Percentiles rank a stretch among this genome's conserved stretches.
These are phyloP conservation scores for Cotesia typhae DNA, from an alignment of 1,140 invertebrate genomes.

Conservation along the genomic window DNA sequence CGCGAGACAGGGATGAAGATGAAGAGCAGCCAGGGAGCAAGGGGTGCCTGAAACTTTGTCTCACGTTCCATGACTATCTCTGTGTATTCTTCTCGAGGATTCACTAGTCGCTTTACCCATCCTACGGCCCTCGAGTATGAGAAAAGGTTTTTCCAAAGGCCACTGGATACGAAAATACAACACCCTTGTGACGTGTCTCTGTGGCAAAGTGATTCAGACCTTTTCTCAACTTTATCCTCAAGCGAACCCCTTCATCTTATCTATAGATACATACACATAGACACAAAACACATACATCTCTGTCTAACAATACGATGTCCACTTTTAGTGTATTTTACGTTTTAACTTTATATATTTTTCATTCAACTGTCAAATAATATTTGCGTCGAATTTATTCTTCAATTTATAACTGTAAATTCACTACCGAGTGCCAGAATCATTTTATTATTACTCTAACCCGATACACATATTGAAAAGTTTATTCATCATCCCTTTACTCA, in stretches of 20 bases:
- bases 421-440: too few relatives aligned
- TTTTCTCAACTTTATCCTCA: conserved; percentile 28
- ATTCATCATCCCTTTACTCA: too few relatives aligned
- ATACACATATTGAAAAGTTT: not conserved
- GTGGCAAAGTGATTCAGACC: conserved; percentile 39
- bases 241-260: not conserved
- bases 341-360: conserved; percentile 33
- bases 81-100: conserved; percentile 23
- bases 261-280: too few relatives aligned
- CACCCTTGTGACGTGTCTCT: conserved; percentile 35
- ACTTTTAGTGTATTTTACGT: conserved; percentile 37
- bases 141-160: conserved; percentile 25
- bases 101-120: not conserved
- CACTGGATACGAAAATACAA: conserved; percentile 38
- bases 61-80: not conserved
- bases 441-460: not conserved
- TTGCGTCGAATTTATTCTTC: conserved; percentile 22
- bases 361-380: conserved; percentile 32
- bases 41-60: conserved; percentile 6
- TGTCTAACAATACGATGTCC: not conserved
- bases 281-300: too few relatives aligned
- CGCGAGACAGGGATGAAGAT: too few relatives aligned
- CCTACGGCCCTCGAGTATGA: not conserved
- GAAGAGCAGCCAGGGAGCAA: not conserved
- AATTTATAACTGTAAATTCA: not conserved